These are phyloP conservation scores for Ceryle rudis DNA, from an alignment of 2,797 vertebrate species.

Conservation along the genomic window DNA sequence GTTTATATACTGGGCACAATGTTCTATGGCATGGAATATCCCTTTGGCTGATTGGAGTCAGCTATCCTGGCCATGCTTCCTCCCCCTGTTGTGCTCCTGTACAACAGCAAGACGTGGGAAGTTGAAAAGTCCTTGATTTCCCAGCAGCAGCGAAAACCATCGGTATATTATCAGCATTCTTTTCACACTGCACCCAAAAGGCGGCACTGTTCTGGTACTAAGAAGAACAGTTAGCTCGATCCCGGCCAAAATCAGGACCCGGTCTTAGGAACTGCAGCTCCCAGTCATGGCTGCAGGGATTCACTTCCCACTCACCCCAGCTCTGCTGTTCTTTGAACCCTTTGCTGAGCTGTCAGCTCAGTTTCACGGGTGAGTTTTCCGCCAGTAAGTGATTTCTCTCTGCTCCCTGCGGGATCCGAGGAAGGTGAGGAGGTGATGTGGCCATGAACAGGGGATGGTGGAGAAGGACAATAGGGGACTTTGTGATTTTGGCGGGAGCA, in stretches of 20 bases:
- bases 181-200: neutral
- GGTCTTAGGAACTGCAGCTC: neutral
- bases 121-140: neutral
- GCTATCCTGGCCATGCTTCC: neutral
- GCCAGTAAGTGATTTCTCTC: neutral
- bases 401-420: accelerated
- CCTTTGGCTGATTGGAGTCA: neutral
- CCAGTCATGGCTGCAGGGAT: neutral
- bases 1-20: neutral
- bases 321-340: neutral
- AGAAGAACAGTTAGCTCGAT: neutral
- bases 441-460: neutral
- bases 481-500: neutral
- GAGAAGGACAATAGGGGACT: neutral
- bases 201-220: neutral
- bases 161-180: neutral
- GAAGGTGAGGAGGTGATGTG: neutral
- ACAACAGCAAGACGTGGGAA: neutral
- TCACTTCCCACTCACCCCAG: neutral
- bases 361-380: neutral
- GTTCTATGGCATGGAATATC: neutral
- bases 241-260: neutral
- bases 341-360: neutral
- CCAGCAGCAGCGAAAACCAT: neutral
- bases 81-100: neutral